phyloP scores from a whole-genome alignment of 2,113 vertebrate genomes.

The Myiopsitta monachus region DNA sequence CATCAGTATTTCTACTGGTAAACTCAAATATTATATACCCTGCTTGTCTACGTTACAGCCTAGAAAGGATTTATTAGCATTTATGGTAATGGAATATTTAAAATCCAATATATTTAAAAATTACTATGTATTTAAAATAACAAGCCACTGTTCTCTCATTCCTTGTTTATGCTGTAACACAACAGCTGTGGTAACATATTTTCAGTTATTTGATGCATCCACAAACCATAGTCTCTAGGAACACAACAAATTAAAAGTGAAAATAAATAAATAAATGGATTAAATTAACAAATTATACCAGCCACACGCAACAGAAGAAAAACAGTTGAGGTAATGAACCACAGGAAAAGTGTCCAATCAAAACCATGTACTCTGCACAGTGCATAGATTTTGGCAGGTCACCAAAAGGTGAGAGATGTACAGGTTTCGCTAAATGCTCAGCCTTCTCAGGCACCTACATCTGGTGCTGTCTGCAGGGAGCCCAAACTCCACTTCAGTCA shows the following conservation, averaged over 20 bases:
- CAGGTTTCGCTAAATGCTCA: not conserved
- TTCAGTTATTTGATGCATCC: conserved; percentile 25
- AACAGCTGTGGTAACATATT: conserved; percentile 49
- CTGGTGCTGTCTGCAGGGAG: not conserved
- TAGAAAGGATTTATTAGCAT: not conserved
- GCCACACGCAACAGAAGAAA: not conserved
- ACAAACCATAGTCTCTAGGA: conserved; percentile 18
- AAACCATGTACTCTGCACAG: not conserved
- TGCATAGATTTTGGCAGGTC: not conserved
- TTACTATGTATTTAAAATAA: not conserved
- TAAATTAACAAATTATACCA: not conserved
- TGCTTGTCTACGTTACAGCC: not conserved
- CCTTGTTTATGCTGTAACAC: conserved; percentile 21
- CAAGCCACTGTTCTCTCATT: not conserved
- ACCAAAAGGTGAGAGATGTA: not conserved
- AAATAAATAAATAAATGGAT: conserved; percentile 37
- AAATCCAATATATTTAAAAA: not conserved
- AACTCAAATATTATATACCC: not conserved
- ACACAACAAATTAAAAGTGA: conserved; percentile 33
- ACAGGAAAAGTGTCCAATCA: not conserved
- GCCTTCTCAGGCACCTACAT: not conserved
- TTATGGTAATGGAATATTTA: not conserved
- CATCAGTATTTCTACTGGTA: not conserved
- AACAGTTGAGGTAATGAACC: not conserved
- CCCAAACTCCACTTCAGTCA: not conserved